phyloP scores from a whole-genome alignment of 2,113 vertebrate genomes.

The Atlantisia rogersi region DNA sequence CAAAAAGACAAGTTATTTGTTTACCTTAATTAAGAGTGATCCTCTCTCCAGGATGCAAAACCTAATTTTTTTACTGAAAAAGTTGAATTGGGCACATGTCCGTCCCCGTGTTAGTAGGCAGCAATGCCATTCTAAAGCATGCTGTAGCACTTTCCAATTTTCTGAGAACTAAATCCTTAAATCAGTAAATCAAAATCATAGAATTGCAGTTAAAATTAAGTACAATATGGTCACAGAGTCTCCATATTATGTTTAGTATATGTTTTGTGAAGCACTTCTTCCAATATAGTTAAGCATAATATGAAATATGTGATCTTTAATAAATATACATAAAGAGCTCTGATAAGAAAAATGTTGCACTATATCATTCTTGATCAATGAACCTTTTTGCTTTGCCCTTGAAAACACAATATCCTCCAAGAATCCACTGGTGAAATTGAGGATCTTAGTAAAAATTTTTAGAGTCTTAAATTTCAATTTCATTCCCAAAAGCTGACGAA shows the following conservation, averaged over 20 bases:
- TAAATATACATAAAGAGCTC: slow-evolving; percentile 76
- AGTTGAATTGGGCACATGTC: not conserved
- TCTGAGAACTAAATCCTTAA: slow-evolving; percentile 51
- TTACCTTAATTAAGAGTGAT: slow-evolving; percentile 8
- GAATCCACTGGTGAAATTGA: slow-evolving; percentile 75
- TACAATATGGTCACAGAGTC: slow-evolving; percentile 61
- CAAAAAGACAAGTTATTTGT: slow-evolving; percentile 40
- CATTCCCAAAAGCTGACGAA: slow-evolving; percentile 89
- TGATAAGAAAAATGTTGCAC: slow-evolving; percentile 69
- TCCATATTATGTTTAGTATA: slow-evolving; percentile 65
- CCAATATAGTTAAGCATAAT: slow-evolving; percentile 59
- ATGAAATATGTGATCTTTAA: slow-evolving; percentile 74
- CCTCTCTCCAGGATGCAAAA: not conserved
- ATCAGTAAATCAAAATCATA: slow-evolving; percentile 62
- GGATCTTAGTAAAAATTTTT: slow-evolving; percentile 77
- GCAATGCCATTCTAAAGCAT: not conserved
- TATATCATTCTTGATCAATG: slow-evolving; percentile 77
- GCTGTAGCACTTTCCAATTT: slow-evolving; percentile 30
- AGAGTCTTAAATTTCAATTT: slow-evolving; percentile 86
- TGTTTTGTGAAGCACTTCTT: slow-evolving; percentile 70
- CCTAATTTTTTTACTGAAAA: not conserved
- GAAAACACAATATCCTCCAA: slow-evolving; percentile 66
- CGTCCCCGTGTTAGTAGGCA: not conserved
- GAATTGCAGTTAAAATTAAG: slow-evolving; percentile 60
- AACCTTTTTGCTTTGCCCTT: slow-evolving; percentile 74